A percentile compares a stretch with the other conserved stretches of the same genome.
Evolutionary conservation across 2,113 vertebrate genomes (phyloP).

Genomic region (Vidua macroura): DNA sequence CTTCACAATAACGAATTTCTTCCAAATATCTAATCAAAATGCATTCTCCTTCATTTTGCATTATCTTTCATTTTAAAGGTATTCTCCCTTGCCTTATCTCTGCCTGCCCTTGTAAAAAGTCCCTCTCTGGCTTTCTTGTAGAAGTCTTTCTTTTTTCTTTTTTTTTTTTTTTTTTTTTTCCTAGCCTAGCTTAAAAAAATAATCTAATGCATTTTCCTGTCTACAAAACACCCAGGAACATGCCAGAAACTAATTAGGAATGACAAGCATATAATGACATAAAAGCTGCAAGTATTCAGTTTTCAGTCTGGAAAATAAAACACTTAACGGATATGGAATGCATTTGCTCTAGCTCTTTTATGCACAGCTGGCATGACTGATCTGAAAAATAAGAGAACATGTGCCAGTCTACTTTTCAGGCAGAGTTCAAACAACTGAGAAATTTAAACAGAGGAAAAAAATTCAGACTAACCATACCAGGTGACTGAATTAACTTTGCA

Average conservation of each 20-base stretch:
- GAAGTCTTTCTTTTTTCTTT: background rate
- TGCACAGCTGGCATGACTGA: slow-evolving; percentile 33
- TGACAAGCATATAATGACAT: slow-evolving; percentile 44
- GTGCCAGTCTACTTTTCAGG: background rate
- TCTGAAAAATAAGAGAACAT: slow-evolving; percentile 20
- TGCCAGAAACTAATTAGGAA: slow-evolving; percentile 37
- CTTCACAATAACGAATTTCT: background rate
- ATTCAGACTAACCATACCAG: background rate
- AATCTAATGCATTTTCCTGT: background rate
- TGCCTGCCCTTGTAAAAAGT: background rate
- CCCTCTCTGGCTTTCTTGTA: background rate
- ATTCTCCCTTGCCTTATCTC: background rate
- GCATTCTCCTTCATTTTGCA: background rate
- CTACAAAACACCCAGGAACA: background rate
- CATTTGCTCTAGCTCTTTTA: slow-evolving; percentile 36
- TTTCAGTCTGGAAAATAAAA: slow-evolving; percentile 45
- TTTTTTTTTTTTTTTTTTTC: background rate
- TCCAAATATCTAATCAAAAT: background rate
- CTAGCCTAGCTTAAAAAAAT: background rate
- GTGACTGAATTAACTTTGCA: background rate
- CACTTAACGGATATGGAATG: slow-evolving; percentile 19
- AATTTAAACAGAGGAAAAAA: background rate
- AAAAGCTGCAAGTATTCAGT: slow-evolving; percentile 14
- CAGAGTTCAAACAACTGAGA: background rate
- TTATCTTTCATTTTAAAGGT: background rate